Conservation (phyloP, 2,888 invertebrate species). For the Hymenopus coronatus region DNA sequence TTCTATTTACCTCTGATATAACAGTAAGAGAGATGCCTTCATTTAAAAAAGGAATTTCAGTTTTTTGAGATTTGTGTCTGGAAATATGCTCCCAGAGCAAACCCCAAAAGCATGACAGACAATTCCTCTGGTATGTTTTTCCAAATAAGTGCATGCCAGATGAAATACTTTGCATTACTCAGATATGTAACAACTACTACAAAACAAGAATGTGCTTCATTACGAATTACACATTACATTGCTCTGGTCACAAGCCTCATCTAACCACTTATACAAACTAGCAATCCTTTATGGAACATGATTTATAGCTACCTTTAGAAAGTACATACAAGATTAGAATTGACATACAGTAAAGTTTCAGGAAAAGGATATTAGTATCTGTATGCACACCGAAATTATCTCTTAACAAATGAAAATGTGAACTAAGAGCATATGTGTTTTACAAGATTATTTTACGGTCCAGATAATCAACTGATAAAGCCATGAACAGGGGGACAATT, state of each 20-base stretch:
- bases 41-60: neutral
- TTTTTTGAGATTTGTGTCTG: neutral
- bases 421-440: neutral
- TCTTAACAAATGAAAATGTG: neutral
- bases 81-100: neutral
- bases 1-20: neutral
- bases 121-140: neutral
- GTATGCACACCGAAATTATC: neutral
- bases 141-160: neutral
- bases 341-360: neutral
- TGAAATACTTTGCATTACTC: neutral
- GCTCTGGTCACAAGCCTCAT: neutral
- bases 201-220: neutral
- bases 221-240: neutral
- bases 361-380: neutral
- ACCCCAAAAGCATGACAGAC: neutral
- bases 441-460: neutral
- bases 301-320: neutral
- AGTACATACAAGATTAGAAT: neutral
- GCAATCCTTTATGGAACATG: neutral
- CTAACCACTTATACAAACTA: neutral
- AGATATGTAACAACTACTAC: neutral
- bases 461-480: neutral
- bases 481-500: neutral
- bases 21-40: neutral